Evolutionary conservation across 2,888 invertebrate genomes (phyloP), one percentile per base, ranked within the genome.

Genomic region (Papilio protenor): DNA sequence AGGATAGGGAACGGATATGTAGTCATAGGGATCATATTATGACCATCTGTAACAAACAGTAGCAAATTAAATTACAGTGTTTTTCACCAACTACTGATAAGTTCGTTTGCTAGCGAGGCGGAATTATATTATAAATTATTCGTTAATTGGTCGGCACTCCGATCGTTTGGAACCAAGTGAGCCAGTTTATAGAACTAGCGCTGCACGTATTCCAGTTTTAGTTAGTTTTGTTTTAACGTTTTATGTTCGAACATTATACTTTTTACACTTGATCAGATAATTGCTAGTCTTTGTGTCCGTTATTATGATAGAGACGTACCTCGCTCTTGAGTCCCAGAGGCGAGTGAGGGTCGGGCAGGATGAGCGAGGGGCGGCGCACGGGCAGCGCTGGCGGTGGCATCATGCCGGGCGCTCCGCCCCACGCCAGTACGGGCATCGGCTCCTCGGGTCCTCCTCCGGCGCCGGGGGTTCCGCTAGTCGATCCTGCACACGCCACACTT

Each of bases 361-460:
- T 95, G 83, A 95, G 85, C 45, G 97, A 96, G 52, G 96, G 95
- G 10, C 97, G 94, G 27, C 97, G 95, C 80, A 95, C 95, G 52
- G 96, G 95, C 84, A 96, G 92, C 79, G 97, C 95, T 96, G 96
- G 96, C 76, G 97, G 96, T 85, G 96, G 96, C 96, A 96, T 96
- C 91, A 96, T 96, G 86, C 96, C 95, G 83, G 96, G 89, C 95
- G 89, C 90, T 87, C 90, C 87, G 85, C 95, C 96, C 74, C 89
- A 90, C 92, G 93, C 93, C 87, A 89, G 81, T 78, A 90, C 83
- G 80, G 89, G 87, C 33, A 90, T 91, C 55, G 90, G 87, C 79
- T 89, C 87, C 23, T 89, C 92, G 27, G 91, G 92, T 76, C 85
- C 87, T 90, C 86, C 70, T 79, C 79, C 78, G 27, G 40, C 47